A percentile compares a stretch with the other conserved stretches of the same genome.
phyloP scores from a whole-genome alignment of 2,797 vertebrate species.

The Lutjanus argentimaculatus region DNA sequence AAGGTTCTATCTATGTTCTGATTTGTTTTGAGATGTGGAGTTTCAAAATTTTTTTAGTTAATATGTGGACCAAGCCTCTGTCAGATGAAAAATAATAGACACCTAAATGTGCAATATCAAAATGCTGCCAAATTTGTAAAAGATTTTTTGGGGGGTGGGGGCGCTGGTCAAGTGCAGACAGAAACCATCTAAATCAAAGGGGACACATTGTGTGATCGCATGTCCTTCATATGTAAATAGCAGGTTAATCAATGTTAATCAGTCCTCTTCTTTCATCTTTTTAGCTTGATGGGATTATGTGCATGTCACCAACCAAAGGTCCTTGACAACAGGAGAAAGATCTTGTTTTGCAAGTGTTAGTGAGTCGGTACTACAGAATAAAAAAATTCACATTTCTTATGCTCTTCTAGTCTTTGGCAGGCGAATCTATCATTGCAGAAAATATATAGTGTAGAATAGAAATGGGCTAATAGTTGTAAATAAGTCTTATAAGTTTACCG shows the following conservation, averaged over 20 bases:
- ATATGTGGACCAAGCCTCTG: too few relatives aligned
- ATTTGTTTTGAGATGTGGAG: too few relatives aligned
- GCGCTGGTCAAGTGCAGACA: too few relatives aligned
- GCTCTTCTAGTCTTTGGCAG: neutral
- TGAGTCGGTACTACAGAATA: neutral
- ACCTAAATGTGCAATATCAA: too few relatives aligned
- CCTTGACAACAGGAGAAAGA: neutral
- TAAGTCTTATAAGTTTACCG: neutral
- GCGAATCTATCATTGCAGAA: neutral
- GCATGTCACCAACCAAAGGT: neutral
- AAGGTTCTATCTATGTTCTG: too few relatives aligned
- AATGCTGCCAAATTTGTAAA: too few relatives aligned
- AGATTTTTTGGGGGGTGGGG: too few relatives aligned
- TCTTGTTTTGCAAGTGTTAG: neutral
- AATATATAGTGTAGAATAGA: neutral
- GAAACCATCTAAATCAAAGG: too few relatives aligned
- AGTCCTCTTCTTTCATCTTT: neutral
- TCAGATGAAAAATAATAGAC: too few relatives aligned
- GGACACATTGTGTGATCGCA: neutral
- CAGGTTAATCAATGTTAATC: slow-evolving; percentile 4
- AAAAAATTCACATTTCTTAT: neutral
- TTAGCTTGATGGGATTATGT: slow-evolving; percentile 23
- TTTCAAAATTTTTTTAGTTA: too few relatives aligned
- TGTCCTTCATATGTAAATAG: neutral
- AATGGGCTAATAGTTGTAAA: neutral